Percentiles rank a stretch among this genome's conserved stretches.
These are phyloP conservation scores for Galerucella nymphaeae DNA, from an alignment of 2,888 invertebrate species.

Conservation along the genomic window DNA sequence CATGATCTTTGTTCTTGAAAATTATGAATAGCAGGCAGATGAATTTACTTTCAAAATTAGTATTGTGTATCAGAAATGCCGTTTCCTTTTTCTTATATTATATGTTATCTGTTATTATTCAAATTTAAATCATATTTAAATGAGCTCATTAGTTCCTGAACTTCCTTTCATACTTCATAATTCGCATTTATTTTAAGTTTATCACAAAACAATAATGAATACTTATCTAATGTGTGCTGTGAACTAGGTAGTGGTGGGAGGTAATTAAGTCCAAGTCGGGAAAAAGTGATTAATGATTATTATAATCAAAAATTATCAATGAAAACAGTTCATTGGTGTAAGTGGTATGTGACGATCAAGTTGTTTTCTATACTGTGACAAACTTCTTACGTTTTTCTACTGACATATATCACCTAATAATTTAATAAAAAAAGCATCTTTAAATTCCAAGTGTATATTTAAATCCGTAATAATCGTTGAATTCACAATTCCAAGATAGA, in stretches of 20 bases:
- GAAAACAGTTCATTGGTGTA: not conserved
- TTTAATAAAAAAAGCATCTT: not conserved
- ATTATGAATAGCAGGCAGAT: too few species aligned
- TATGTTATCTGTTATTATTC: too few species aligned
- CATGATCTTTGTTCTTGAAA: too few species aligned
- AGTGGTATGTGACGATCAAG: not conserved
- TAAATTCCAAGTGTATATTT: slow-evolving; percentile 3
- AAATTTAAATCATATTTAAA: too few species aligned
- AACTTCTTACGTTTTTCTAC: not conserved
- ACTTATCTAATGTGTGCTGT: not conserved
- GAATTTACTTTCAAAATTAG: too few species aligned
- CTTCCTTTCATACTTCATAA: too few species aligned
- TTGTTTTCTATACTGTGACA: not conserved
- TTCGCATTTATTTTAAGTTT: too few species aligned
- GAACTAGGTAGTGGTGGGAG: not conserved
- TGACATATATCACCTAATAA: not conserved
- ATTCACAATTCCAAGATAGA: not conserved
- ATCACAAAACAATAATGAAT: not conserved
- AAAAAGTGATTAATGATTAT: not conserved
- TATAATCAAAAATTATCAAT: not conserved
- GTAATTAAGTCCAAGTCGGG: not conserved
- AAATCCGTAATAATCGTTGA: not conserved
- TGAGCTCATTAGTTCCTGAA: too few species aligned
- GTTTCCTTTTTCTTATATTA: too few species aligned
- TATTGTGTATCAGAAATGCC: too few species aligned